A percentile compares a stretch with the other conserved stretches of the same genome.
Conservation (phyloP, 2,797 vertebrate genomes). For the Microctenopoma steveboyesi region DNA sequence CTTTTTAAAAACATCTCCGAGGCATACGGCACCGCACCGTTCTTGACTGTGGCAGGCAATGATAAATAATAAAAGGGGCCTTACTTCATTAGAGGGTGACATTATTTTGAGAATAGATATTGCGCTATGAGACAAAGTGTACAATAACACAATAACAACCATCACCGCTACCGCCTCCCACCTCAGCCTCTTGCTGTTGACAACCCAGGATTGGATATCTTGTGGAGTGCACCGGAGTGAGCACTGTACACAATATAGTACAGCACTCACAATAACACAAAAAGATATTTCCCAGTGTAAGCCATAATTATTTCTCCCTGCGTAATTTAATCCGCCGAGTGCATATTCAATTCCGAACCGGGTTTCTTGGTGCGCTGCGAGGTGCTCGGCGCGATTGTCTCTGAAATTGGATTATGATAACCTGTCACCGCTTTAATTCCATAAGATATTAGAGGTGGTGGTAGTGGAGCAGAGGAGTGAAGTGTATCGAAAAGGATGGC, state of each 20-base stretch:
- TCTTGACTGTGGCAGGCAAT: conserved; percentile 63
- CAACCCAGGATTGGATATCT: conserved; percentile 73
- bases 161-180: conserved; percentile 56
- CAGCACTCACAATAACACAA: conserved; percentile 76
- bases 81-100: conserved; percentile 81
- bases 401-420: conserved; percentile 89
- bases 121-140: conserved; percentile 76
- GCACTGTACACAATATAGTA: conserved; percentile 70
- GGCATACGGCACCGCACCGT: conserved; percentile 45
- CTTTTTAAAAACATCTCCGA: conserved; percentile 74
- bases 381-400: conserved; percentile 82
- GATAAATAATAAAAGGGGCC: conserved; percentile 77
- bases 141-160: conserved; percentile 80
- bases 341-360: conserved; percentile 82
- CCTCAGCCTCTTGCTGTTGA: conserved; percentile 72
- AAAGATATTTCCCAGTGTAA: conserved; percentile 79
- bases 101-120: conserved; percentile 81
- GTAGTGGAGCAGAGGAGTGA: conserved; percentile 49
- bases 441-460: conserved; percentile 80
- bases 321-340: conserved; percentile 82
- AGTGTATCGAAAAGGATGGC: conserved; percentile 41
- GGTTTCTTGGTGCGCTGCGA: conserved; percentile 72
- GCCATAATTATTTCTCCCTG: conserved; percentile 83
- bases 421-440: conserved; percentile 86
- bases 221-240: conserved; percentile 66